Percentiles rank a stretch among this genome's conserved stretches.
These are phyloP conservation scores for Mormyrus hasselquistii DNA, from an alignment of 2,797 vertebrate species.

Conservation along the genomic window DNA sequence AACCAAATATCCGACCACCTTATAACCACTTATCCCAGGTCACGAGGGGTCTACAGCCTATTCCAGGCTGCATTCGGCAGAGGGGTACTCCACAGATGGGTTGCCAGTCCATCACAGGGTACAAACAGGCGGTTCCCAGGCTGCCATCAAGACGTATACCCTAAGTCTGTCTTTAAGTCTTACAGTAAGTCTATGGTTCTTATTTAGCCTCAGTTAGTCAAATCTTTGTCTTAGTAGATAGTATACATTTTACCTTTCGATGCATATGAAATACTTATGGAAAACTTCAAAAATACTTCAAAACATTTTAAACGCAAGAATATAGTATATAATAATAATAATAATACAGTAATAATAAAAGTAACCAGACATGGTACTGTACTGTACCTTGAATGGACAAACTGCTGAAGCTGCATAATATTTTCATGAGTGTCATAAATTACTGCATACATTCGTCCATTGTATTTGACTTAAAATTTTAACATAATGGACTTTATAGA, in stretches of 20 bases:
- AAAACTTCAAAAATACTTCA: background rate
- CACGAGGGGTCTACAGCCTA: background rate
- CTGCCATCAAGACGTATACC: background rate
- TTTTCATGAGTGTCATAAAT: background rate
- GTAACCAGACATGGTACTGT: background rate
- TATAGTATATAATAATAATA: background rate
- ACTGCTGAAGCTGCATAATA: background rate
- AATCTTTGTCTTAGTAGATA: background rate
- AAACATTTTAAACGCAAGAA: background rate
- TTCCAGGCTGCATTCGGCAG: background rate
- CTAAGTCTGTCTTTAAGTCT: background rate
- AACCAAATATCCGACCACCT: background rate
- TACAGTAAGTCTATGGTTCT: background rate
- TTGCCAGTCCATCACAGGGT: background rate
- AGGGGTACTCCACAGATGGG: background rate
- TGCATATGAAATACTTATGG: background rate
- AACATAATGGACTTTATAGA: background rate
- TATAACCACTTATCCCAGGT: background rate
- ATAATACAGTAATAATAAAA: background rate
- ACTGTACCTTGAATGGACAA: background rate
- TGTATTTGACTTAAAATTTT: background rate
- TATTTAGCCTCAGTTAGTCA: background rate
- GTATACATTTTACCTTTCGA: background rate
- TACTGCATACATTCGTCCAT: background rate
- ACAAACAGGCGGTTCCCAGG: background rate